phyloP scores from a whole-genome alignment of 2,888 invertebrate species.

The Calameuta filiformis region DNA sequence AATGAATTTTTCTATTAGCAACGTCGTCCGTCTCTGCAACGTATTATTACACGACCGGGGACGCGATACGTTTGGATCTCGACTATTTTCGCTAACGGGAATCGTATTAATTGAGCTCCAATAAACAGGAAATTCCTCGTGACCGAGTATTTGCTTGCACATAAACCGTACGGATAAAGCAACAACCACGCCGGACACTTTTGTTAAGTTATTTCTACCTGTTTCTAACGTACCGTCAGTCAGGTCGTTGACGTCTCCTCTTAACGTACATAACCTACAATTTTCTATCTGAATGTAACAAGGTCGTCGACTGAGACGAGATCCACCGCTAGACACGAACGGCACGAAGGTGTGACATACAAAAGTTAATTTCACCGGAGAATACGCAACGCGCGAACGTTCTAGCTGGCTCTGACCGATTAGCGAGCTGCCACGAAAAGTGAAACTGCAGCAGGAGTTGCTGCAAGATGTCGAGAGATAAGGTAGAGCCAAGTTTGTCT shows the following conservation, averaged over 20 bases:
- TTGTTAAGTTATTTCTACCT: neutral
- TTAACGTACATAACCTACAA: neutral
- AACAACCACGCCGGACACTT: neutral
- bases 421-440: slow-evolving; percentile 57
- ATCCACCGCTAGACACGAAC: neutral
- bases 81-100: neutral
- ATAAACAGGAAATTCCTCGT: slow-evolving; percentile 4
- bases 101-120: slow-evolving; percentile 15
- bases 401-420: slow-evolving; percentile 41
- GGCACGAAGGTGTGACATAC: neutral
- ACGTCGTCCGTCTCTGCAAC: neutral
- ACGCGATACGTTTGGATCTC: neutral
- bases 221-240: neutral
- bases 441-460: slow-evolving; percentile 50
- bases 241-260: neutral
- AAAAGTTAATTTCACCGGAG: neutral
- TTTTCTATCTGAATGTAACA: neutral
- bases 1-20: neutral
- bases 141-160: neutral
- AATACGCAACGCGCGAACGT: neutral
- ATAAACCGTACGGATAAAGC: neutral
- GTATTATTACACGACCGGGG: neutral
- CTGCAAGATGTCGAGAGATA: slow-evolving; percentile 14
- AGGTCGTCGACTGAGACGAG: neutral
- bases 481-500: neutral